phyloP scores from a whole-genome alignment of 2,113 vertebrate species.

The Proterorhinus semilunaris region DNA sequence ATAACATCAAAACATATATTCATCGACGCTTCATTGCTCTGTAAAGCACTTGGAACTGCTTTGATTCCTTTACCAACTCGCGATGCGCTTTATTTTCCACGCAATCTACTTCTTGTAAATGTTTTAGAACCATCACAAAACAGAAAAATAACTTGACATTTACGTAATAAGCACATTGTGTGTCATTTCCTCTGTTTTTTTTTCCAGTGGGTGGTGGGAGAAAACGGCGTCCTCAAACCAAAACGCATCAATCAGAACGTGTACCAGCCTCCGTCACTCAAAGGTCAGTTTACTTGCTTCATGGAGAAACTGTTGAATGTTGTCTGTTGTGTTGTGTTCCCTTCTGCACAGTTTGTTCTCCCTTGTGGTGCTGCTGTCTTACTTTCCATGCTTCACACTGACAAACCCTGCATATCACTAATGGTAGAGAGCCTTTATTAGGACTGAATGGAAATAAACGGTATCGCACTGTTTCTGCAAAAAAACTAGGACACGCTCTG shows the following conservation, averaged over 20 bases:
- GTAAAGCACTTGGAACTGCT: too few relatives aligned
- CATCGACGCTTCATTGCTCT: too few relatives aligned
- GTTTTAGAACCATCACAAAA: too few relatives aligned
- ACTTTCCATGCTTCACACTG: conserved; percentile 15
- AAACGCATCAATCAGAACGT: conserved; percentile 88
- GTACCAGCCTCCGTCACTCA: conserved; percentile 96
- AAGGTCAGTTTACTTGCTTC: conserved; percentile 76
- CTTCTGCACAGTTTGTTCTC: conserved; percentile 43
- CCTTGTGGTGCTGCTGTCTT: conserved; percentile 32
- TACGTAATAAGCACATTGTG: too few relatives aligned
- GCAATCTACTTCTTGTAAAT: too few relatives aligned
- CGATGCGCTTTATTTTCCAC: too few relatives aligned
- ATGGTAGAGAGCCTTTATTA: conserved; percentile 12
- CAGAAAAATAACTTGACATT: too few relatives aligned
- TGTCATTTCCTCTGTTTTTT: background rate
- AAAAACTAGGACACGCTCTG: too few relatives aligned
- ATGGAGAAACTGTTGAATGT: background rate
- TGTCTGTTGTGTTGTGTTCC: conserved; percentile 43
- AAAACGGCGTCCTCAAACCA: conserved; percentile 90
- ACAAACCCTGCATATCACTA: conserved; percentile 38
- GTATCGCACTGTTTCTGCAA: too few relatives aligned
- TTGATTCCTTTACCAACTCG: too few relatives aligned
- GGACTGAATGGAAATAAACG: too few relatives aligned
- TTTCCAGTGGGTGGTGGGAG: conserved; percentile 86
- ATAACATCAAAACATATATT: too few relatives aligned